Evolutionary conservation across 2,888 invertebrate genomes (phyloP).

Genomic region (Antheraea assamensis): DNA sequence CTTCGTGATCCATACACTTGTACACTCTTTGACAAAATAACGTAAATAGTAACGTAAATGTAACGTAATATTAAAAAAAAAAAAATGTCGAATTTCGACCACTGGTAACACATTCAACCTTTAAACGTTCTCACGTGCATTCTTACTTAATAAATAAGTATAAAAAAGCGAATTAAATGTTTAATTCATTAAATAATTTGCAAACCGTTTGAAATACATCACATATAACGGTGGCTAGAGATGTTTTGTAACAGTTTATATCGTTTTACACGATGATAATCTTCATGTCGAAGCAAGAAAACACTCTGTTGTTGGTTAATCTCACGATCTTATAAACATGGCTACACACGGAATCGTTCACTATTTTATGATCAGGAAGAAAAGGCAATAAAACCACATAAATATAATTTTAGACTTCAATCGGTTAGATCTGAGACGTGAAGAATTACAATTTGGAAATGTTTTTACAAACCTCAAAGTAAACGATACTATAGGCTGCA

Average conservation of each 20-base stretch:
- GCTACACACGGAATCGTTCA: slow-evolving; percentile 46
- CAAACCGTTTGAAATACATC: not conserved
- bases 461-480: slow-evolving; percentile 33
- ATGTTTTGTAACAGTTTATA: slow-evolving; percentile 21
- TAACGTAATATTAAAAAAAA: too few species aligned
- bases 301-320: slow-evolving; percentile 31
- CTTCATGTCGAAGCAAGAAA: slow-evolving; percentile 24
- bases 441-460: slow-evolving; percentile 38
- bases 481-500: slow-evolving; percentile 9
- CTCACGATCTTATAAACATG: slow-evolving; percentile 45
- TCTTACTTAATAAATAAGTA: not conserved
- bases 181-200: not conserved
- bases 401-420: slow-evolving; percentile 54
- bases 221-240: not conserved
- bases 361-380: slow-evolving; percentile 62
- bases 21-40: too few species aligned
- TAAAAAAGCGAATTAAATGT: not conserved
- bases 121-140: not conserved
- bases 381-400: slow-evolving; percentile 58
- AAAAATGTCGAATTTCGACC: too few species aligned
- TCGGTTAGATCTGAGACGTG: slow-evolving; percentile 48
- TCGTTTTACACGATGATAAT: slow-evolving; percentile 35
- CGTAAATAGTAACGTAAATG: too few species aligned
- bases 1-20: too few species aligned
- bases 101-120: not conserved